phyloP scores from a whole-genome alignment of 2,113 vertebrate species.

The Ancistrus triradiatus region DNA sequence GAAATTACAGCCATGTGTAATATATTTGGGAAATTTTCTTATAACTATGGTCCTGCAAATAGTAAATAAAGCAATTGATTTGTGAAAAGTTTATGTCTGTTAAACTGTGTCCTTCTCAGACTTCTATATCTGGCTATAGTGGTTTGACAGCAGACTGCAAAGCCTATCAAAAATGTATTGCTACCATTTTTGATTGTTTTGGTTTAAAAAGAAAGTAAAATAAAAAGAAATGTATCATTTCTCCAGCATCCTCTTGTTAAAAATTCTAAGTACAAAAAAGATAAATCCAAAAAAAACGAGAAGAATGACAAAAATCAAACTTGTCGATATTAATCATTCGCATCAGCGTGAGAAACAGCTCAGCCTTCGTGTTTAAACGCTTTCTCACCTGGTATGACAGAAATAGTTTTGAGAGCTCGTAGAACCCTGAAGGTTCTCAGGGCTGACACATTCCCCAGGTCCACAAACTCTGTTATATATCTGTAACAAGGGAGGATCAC shows the following conservation, averaged over 20 bases:
- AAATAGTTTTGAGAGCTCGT: slow-evolving; percentile 99
- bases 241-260: slow-evolving; percentile 47
- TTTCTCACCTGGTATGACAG: slow-evolving; percentile 99
- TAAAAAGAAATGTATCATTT: slow-evolving; percentile 41
- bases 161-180: slow-evolving; percentile 78
- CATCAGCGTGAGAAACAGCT: slow-evolving; percentile 52
- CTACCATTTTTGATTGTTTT: slow-evolving; percentile 67
- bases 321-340: slow-evolving; percentile 43
- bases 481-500: slow-evolving; percentile 97
- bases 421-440: slow-evolving; percentile 99
- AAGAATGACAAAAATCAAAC: slow-evolving; percentile 27
- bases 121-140: no score
- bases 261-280: slow-evolving; percentile 32
- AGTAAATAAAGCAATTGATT: no score
- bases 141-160: slow-evolving; percentile 75
- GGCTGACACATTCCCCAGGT: slow-evolving; percentile 99
- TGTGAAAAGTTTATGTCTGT: no score
- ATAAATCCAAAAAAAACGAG: no score
- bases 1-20: no score
- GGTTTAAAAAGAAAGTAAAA: slow-evolving; percentile 35
- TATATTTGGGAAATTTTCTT: no score
- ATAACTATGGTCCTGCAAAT: no score
- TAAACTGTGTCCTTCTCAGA: no score
- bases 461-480: slow-evolving; percentile 99
- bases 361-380: slow-evolving; percentile 81